Base-by-base conservation (phyloP, 2,888 invertebrate genomes). In the Stenichneumon culpator region DNA sequence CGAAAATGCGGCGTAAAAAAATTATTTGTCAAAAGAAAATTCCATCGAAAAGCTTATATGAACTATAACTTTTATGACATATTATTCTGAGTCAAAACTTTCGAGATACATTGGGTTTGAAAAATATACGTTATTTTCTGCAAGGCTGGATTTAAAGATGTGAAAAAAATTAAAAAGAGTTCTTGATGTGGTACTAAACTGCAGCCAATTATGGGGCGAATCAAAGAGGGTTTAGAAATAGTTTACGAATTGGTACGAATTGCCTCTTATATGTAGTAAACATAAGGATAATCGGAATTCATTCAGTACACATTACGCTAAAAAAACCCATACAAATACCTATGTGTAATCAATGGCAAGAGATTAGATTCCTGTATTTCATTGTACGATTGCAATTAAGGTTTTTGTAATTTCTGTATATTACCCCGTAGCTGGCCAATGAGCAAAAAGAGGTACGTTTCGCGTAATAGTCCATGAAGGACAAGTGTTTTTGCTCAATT, bases 361-460 rank as follows among this genome's bases (percentile, higher is more conserved):
- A 63, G 11, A 47, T 84, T 75, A 39, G 19, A 9, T 70, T 79
- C 60, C 54, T 22, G 22, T 70, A 77, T 68, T 28, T 63, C 32
- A 75, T 68, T 79, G 54, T 70, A 65, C 28, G 47, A 67, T 22
- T 44, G 73, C 47, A 50, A 75, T 57, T 22, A 36, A 79, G 9
- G 65, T 86, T 84, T 82, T 80, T 81, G 70, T 87, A 83, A 86
- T 87, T 79, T 83, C 74, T 79, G 73, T 84, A 86, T 84, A 79
- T 93, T 92, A 91, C 92, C 90, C 89, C 88, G 89, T 93, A 93
- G 94, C 94, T 92, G 93, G 93, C 90, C 93, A 92, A 93, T 93
- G 93, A 94, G 90, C 94, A 94, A 88, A 93, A 90, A 84, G 92
- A 94, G 92, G 94, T 94, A 93, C 93, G 94, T 92, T 89, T 86